Conservation (phyloP, 2,797 vertebrate species). For the Lacerta agilis region DNA sequence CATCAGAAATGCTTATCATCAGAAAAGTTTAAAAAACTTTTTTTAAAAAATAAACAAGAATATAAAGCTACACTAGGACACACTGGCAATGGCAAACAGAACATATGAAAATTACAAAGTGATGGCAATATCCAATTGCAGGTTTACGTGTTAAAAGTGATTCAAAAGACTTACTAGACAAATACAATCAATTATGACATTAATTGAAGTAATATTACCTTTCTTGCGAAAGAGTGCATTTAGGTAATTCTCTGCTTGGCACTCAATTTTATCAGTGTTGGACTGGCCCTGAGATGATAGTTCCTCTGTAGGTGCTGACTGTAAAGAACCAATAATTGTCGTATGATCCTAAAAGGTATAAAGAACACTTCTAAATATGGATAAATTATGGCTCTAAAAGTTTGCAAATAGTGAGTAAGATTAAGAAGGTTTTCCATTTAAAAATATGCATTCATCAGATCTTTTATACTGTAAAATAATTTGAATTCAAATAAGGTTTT, state of each 20-base stretch:
- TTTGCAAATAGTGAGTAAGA: background rate
- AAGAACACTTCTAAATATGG: conserved; percentile 18
- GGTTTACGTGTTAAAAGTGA: background rate
- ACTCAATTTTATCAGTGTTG: conserved; percentile 95
- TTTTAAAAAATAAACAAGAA: conserved; percentile 14
- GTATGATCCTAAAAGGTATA: conserved; percentile 85
- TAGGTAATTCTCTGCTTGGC: conserved; percentile 96
- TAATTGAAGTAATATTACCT: conserved; percentile 80
- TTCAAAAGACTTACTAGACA: conserved; percentile 11
- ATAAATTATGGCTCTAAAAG: conserved; percentile 12
- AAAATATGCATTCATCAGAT: background rate
- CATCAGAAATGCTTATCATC: background rate
- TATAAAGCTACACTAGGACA: background rate
- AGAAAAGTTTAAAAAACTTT: too few species aligned
- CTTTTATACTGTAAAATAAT: background rate
- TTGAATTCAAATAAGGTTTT: conserved; percentile 8
- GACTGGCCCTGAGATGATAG: conserved; percentile 93
- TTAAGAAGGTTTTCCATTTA: background rate
- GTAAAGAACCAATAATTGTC: conserved; percentile 86
- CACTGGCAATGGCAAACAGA: background rate
- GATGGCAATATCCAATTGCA: background rate
- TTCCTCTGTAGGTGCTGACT: conserved; percentile 93
- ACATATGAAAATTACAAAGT: background rate
- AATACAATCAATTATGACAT: conserved; percentile 16
- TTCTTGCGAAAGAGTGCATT: conserved; percentile 98